Conservation (phyloP, 2,113 vertebrate species). For the Bos indicus region DNA sequence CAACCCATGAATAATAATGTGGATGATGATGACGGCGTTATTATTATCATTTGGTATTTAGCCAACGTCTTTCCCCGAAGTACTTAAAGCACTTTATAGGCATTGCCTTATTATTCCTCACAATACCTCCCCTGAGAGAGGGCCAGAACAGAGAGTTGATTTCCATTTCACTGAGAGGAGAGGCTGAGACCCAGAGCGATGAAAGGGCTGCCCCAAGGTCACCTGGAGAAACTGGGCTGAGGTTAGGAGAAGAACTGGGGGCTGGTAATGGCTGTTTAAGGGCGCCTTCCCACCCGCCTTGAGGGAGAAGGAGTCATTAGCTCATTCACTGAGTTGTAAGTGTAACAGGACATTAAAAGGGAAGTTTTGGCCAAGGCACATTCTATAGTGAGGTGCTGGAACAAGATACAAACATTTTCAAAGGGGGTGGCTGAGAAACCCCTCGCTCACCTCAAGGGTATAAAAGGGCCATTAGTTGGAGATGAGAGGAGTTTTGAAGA, state of each 20-base stretch:
- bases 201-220: slow-evolving; percentile 56
- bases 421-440: not conserved
- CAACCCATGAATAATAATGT: slow-evolving; percentile 69
- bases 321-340: slow-evolving; percentile 39
- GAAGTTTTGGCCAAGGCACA: not conserved
- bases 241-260: slow-evolving; percentile 23
- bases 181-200: slow-evolving; percentile 42
- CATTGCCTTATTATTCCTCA: slow-evolving; percentile 70
- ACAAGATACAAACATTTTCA: not conserved
- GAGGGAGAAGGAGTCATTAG: slow-evolving; percentile 40
- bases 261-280: slow-evolving; percentile 50
- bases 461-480: not conserved
- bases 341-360: slow-evolving; percentile 17
- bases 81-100: slow-evolving; percentile 77
- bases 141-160: slow-evolving; percentile 51
- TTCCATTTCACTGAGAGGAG: slow-evolving; percentile 59
- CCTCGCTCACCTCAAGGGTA: not conserved
- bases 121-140: slow-evolving; percentile 68
- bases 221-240: slow-evolving; percentile 37
- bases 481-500: not conserved
- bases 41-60: slow-evolving; percentile 77
- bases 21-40: slow-evolving; percentile 66
- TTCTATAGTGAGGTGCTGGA: slow-evolving; percentile 30
- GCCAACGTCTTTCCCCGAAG: slow-evolving; percentile 75
- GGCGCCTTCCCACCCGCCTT: not conserved